These are phyloP conservation scores for Xanthorhoe spadicearia DNA, from an alignment of 2,888 invertebrate genomes.

Conservation along the genomic window DNA sequence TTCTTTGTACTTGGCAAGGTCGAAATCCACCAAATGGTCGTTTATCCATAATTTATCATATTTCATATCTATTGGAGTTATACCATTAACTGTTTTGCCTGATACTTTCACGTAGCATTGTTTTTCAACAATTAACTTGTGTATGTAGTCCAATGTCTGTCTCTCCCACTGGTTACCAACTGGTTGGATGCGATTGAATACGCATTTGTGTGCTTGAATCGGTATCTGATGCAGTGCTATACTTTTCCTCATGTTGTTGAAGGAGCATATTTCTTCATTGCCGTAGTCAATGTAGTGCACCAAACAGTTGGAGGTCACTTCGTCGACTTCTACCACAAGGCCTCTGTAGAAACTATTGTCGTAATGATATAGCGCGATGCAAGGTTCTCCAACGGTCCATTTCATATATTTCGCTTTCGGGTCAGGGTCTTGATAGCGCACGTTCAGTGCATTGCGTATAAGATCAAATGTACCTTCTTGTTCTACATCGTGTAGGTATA, in stretches of 20 bases:
- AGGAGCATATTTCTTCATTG: constrained; percentile 87
- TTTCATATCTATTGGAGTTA: constrained; percentile 67
- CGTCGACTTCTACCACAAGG: constrained; percentile 76
- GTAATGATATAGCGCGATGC: constrained; percentile 87
- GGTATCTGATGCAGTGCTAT: constrained; percentile 87
- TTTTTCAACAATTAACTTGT: constrained; percentile 85
- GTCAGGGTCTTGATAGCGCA: constrained; percentile 72
- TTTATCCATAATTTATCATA: constrained; percentile 74
- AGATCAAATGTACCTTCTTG: constrained; percentile 72
- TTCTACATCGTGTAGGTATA: constrained; percentile 69
- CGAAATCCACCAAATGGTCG: constrained; percentile 77
- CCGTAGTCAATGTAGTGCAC: constrained; percentile 94
- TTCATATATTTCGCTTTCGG: constrained; percentile 75
- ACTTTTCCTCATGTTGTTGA: constrained; percentile 85
- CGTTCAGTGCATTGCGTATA: constrained; percentile 80
- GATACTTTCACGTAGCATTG: constrained; percentile 78
- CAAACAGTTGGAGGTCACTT: constrained; percentile 68
- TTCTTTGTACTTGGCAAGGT: constrained; percentile 70
- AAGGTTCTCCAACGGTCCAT: constrained; percentile 87
- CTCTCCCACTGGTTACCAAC: constrained; percentile 73
- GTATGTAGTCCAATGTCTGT: constrained; percentile 86
- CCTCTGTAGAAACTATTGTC: constrained; percentile 90
- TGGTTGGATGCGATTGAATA: constrained; percentile 74
- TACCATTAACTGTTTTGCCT: constrained; percentile 61
- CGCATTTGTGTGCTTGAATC: constrained; percentile 86